These are phyloP conservation scores for Morone chrysops DNA, from an alignment of 2,113 vertebrate genomes.

Conservation along the genomic window DNA sequence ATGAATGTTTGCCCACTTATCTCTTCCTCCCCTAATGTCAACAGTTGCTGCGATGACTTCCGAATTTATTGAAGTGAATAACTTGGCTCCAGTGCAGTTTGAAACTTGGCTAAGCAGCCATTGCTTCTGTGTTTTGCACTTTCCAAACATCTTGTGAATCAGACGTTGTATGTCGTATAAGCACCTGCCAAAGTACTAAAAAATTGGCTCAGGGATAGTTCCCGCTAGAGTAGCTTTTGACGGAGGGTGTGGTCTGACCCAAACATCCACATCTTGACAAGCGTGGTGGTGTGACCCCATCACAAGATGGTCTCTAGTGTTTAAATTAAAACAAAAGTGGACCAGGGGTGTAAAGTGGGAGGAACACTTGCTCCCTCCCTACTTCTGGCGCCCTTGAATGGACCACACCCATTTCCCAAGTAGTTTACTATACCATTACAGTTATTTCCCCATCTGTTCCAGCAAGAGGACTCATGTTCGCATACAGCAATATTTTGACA, in stretches of 20 bases:
- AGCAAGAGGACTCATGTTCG: background rate
- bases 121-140: background rate
- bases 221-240: too few species aligned
- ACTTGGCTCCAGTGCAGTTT: background rate
- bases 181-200: too few species aligned
- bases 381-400: too few species aligned
- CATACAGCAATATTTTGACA: slow-evolving; percentile 28
- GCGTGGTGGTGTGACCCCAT: too few species aligned
- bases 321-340: too few species aligned
- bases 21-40: slow-evolving; percentile 1
- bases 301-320: too few species aligned
- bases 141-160: background rate
- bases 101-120: background rate
- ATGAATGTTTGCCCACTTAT: background rate
- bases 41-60: slow-evolving; percentile 1
- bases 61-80: slow-evolving; percentile 4
- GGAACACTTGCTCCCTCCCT: too few species aligned
- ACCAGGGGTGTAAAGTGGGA: too few species aligned
- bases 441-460: background rate
- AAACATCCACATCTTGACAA: too few species aligned
- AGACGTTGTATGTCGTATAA: background rate
- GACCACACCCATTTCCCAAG: background rate
- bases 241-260: too few species aligned
- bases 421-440: background rate
- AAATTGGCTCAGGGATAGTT: too few species aligned